These are phyloP conservation scores for Montipora foliosa DNA, from an alignment of 64 coral and sea anemone species.

Conservation along the genomic window DNA sequence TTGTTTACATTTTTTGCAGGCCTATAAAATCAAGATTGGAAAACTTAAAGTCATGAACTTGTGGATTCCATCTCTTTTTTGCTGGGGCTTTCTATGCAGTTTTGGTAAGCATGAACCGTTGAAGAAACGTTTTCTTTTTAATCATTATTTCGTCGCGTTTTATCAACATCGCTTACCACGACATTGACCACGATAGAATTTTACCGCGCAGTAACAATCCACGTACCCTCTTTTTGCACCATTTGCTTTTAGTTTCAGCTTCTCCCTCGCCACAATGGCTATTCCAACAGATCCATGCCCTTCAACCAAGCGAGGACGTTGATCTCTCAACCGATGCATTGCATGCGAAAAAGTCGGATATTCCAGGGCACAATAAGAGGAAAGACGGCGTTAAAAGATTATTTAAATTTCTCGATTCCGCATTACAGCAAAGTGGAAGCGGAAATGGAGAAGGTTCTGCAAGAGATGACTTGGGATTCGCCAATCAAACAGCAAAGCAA, in stretches of 20 bases:
- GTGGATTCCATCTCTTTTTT: neutral
- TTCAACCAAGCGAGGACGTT: neutral
- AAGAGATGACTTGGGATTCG: neutral
- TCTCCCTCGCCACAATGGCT: slow-evolving; percentile 28
- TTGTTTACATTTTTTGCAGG: neutral
- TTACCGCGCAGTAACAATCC: neutral
- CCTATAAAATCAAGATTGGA: neutral
- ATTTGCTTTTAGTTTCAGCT: neutral
- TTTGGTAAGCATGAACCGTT: neutral
- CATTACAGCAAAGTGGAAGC: slow-evolving; percentile 15
- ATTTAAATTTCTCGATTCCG: slow-evolving; percentile 41
- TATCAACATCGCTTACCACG: too few relatives aligned
- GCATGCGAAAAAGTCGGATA: slow-evolving; percentile 31
- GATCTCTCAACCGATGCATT: neutral
- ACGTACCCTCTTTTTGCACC: neutral
- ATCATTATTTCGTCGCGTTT: too few relatives aligned
- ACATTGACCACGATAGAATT: neutral
- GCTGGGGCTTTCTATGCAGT: neutral
- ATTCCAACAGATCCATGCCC: slow-evolving; percentile 23
- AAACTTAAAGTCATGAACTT: neutral
- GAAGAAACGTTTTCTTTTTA: too few relatives aligned
- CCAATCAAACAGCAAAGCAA: neutral
- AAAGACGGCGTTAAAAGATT: slow-evolving; percentile 43
- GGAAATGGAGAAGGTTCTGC: slow-evolving; percentile 30
- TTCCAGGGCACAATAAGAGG: slow-evolving; percentile 20